A percentile compares a stretch with the other conserved stretches of the same genome.
These are phyloP conservation scores for Ornithorhynchus anatinus DNA, from an alignment of 2,113 vertebrate genomes.

Conservation along the genomic window DNA sequence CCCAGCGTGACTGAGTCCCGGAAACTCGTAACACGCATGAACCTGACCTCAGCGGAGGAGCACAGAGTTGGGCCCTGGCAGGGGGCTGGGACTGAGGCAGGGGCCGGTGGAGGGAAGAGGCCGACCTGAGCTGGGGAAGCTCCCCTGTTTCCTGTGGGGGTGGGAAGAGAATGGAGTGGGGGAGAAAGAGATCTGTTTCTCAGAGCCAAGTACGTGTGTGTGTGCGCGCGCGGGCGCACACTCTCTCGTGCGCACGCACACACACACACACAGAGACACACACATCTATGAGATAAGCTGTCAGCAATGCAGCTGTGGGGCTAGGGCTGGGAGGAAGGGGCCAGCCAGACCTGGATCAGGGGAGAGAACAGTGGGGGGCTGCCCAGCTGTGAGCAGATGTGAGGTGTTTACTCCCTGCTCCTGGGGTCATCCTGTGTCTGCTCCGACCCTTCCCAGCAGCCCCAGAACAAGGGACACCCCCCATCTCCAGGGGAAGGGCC, in stretches of 20 bases:
- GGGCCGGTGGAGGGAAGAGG: neutral
- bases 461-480: neutral
- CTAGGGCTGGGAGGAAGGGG: constrained; percentile 7
- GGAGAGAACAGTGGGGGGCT: neutral
- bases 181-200: too few relatives aligned
- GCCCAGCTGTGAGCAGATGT: neutral
- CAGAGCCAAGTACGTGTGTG: too few relatives aligned
- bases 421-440: neutral
- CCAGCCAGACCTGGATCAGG: neutral
- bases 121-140: too few relatives aligned
- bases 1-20: neutral
- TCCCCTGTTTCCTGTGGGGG: too few relatives aligned
- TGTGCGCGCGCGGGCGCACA: too few relatives aligned
- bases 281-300: constrained; percentile 42
- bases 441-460: neutral
- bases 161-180: too few relatives aligned
- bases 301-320: constrained; percentile 33
- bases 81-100: neutral
- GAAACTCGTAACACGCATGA: neutral
- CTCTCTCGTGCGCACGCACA: too few relatives aligned
- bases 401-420: neutral
- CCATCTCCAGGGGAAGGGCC: neutral
- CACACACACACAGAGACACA: too few relatives aligned
- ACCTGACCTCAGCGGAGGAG: too few relatives aligned
- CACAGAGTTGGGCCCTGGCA: neutral